Conservation (phyloP, 2,888 invertebrate species). For the Tiliacea citrago region DNA sequence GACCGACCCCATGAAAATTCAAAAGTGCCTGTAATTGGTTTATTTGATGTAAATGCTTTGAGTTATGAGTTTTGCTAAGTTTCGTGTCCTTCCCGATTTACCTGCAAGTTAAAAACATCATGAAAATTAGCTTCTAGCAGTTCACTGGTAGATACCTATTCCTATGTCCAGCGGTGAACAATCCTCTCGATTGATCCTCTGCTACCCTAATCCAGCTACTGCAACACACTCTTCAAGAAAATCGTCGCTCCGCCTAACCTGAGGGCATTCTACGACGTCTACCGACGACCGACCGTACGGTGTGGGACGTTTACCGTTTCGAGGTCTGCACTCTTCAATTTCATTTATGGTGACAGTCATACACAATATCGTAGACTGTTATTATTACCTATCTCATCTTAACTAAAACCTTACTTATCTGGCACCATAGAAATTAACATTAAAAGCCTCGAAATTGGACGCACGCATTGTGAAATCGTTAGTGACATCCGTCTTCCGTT, state of each 20-base stretch:
- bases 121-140: neutral
- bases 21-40: no score
- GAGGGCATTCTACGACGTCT: neutral
- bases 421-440: neutral
- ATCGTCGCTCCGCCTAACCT: neutral
- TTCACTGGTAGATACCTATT: neutral
- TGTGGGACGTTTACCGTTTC: no score
- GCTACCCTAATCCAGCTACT: no score
- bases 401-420: neutral
- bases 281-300: no score
- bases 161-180: neutral
- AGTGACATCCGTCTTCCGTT: conserved; percentile 9
- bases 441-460: neutral
- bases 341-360: no score
- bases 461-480: conserved; percentile 2
- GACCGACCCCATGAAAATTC: no score
- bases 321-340: neutral
- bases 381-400: neutral
- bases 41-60: no score
- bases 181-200: neutral
- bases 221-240: neutral
- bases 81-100: no score
- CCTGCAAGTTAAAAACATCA: no score
- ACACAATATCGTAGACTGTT: no score
- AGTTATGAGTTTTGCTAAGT: no score